Evolutionary conservation across 2,113 vertebrate species (phyloP).

Genomic region (Tragelaphus buxtoni): DNA sequence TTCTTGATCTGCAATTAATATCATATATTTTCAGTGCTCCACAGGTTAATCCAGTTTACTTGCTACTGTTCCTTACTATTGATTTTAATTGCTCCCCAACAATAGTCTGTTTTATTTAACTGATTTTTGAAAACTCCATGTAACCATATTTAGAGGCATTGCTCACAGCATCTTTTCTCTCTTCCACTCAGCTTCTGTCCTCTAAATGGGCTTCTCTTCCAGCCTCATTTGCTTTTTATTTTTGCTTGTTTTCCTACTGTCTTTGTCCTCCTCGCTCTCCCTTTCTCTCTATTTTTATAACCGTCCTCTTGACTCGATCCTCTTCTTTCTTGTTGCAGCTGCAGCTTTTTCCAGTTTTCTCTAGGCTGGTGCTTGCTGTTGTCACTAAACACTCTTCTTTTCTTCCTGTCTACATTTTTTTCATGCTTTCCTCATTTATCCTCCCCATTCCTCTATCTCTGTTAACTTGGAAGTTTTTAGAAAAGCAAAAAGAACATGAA

Average conservation of each 20-base stretch:
- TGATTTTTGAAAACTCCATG: background rate
- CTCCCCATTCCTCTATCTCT: background rate
- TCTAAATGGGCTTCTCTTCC: background rate
- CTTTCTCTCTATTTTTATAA: background rate
- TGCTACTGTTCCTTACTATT: background rate
- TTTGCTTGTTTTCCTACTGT: background rate
- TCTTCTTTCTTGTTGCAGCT: background rate
- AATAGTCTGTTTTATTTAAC: background rate
- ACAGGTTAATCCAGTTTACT: background rate
- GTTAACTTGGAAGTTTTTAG: background rate
- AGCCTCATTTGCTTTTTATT: background rate
- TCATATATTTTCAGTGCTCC: background rate
- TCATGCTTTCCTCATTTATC: background rate
- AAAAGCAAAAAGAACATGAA: slow-evolving; percentile 16
- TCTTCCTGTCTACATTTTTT: background rate
- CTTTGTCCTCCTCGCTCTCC: background rate
- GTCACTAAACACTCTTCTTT: background rate
- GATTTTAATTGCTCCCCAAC: background rate
- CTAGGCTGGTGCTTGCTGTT: background rate
- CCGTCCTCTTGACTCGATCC: background rate
- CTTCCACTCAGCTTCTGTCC: background rate
- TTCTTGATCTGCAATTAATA: background rate
- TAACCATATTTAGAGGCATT: background rate
- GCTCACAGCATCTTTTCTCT: background rate
- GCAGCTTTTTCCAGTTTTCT: background rate